Conservation (phyloP, 2,888 invertebrate genomes). For the Nasonia oneida region DNA sequence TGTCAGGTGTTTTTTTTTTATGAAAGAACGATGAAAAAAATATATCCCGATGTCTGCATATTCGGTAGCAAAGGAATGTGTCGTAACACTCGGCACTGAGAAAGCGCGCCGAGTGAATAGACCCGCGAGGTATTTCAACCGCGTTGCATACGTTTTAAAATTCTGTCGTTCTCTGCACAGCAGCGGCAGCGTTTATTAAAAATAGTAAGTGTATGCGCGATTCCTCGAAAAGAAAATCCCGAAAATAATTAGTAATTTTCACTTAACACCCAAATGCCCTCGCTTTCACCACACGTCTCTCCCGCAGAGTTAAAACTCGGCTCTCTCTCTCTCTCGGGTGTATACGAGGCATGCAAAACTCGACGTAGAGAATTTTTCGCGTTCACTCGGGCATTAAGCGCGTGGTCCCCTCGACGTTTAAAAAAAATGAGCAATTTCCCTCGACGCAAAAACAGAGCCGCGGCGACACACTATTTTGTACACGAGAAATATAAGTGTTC, state of each 20-base stretch:
- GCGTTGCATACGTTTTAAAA: not conserved
- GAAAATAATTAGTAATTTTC: constrained; percentile 18
- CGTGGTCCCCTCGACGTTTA: not conserved
- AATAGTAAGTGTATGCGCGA: too few species aligned
- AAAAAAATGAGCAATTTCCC: not conserved
- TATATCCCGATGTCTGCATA: not conserved
- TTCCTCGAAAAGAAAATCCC: too few species aligned
- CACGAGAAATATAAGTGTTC: not conserved
- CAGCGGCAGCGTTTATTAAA: not conserved
- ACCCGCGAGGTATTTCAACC: not conserved
- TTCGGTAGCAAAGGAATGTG: not conserved
- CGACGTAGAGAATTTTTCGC: not conserved
- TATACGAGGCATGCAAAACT: not conserved
- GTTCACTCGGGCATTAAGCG: not conserved
- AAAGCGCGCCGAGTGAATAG: not conserved
- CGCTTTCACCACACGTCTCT: constrained; percentile 12
- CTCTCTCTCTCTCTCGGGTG: not conserved
- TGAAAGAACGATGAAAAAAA: not conserved
- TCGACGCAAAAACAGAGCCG: not conserved
- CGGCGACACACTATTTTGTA: not conserved
- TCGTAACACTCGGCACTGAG: too few species aligned
- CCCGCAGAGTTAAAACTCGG: not conserved
- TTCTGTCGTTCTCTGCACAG: not conserved
- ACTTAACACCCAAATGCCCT: constrained; percentile 22
- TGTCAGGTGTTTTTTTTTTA: not conserved